These are phyloP conservation scores for Blastobasis lacticolella DNA, from an alignment of 2,888 invertebrate genomes.

Conservation along the genomic window DNA sequence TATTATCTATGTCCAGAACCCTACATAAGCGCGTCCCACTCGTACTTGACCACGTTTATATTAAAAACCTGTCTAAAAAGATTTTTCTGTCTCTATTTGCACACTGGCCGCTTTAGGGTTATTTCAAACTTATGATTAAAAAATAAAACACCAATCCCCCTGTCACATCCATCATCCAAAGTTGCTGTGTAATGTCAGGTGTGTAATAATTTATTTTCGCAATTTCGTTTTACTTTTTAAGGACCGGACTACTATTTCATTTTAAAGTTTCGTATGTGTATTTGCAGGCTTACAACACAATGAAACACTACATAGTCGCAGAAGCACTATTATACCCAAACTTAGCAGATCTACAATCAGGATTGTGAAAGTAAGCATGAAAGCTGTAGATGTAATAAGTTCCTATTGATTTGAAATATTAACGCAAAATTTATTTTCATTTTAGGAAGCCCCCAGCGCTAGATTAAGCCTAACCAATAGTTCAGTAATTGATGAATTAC, in stretches of 20 bases:
- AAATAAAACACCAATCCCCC: constrained; percentile 11
- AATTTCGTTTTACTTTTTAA: constrained; percentile 12
- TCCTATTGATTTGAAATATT: background rate
- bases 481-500: constrained; percentile 45
- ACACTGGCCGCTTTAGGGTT: too few relatives aligned
- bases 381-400: background rate
- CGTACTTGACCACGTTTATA: too few relatives aligned
- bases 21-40: too few relatives aligned
- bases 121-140: background rate
- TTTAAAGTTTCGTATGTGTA: constrained; percentile 14
- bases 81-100: too few relatives aligned
- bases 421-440: constrained; percentile 8
- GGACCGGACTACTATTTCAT: constrained; percentile 8
- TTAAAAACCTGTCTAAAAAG: too few relatives aligned
- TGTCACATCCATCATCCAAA: constrained; percentile 63
- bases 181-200: constrained; percentile 73
- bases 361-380: constrained; percentile 54
- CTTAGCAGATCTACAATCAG: constrained; percentile 56
- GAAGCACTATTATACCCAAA: constrained; percentile 59
- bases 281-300: constrained; percentile 60
- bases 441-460: constrained; percentile 47
- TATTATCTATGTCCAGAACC: too few relatives aligned
- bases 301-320: constrained; percentile 62
- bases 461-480: constrained; percentile 43
- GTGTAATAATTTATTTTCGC: constrained; percentile 28